Conservation (phyloP, 2,888 invertebrate genomes). For the Drosophila anomalata region DNA sequence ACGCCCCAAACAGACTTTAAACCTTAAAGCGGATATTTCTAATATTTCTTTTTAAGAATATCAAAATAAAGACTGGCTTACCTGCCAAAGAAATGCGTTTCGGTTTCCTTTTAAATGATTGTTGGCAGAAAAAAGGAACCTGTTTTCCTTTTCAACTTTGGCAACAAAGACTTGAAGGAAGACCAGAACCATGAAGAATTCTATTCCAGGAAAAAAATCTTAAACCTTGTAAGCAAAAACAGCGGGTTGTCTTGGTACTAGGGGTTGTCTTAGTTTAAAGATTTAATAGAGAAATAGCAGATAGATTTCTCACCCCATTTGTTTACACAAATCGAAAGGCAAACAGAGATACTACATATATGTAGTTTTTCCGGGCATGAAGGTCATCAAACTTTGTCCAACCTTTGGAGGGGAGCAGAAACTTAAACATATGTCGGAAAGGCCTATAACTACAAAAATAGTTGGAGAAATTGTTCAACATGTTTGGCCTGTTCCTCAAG, state of each 20-base stretch:
- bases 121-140: conserved; percentile 31
- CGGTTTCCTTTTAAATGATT: no score
- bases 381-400: conserved; percentile 71
- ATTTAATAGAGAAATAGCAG: conserved; percentile 1
- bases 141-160: conserved; percentile 9
- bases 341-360: conserved; percentile 24
- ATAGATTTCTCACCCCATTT: conserved; percentile 26
- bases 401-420: conserved; percentile 8
- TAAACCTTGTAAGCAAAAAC: conserved; percentile 16
- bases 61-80: not conserved
- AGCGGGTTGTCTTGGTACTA: conserved; percentile 32
- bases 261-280: conserved; percentile 3
- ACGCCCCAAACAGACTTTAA: conserved; percentile 11
- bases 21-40: not conserved
- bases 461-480: conserved; percentile 49
- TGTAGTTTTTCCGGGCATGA: conserved; percentile 29
- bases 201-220: conserved; percentile 24
- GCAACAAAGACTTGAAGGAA: conserved; percentile 34
- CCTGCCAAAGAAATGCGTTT: not conserved
- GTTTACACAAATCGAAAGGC: conserved; percentile 53
- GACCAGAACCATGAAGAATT: conserved; percentile 32
- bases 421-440: conserved; percentile 45
- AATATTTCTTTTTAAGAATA: not conserved
- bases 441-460: conserved; percentile 46
- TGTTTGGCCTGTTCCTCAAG: conserved; percentile 38